Evolutionary conservation across 2,888 invertebrate genomes (phyloP).

Genomic region (Xestia c-nigrum): DNA sequence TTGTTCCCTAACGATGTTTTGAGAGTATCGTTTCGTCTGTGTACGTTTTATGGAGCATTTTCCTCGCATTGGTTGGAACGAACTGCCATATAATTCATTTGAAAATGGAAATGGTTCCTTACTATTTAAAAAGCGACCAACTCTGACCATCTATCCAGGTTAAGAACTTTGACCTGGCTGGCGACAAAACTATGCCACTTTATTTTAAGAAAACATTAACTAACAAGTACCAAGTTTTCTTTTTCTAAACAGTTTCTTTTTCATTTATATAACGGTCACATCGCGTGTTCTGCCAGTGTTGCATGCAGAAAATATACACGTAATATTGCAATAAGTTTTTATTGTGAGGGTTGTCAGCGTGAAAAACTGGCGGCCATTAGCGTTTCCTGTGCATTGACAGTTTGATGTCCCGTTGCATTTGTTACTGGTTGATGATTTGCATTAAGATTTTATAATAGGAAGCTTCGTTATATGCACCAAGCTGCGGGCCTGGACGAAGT

Average conservation of each 20-base stretch:
- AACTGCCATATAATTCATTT: not conserved
- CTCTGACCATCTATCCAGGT: constrained; percentile 25
- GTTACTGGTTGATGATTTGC: constrained; percentile 34
- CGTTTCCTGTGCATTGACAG: constrained; percentile 58
- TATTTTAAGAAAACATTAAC: constrained; percentile 33
- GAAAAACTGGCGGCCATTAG: constrained; percentile 60
- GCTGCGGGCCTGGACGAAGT: not conserved
- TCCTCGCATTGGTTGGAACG: rapidly evolving
- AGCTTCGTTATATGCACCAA: constrained; percentile 8
- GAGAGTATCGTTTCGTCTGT: not conserved
- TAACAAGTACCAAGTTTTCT: not conserved
- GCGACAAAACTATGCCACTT: constrained; percentile 29
- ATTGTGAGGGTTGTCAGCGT: constrained; percentile 47
- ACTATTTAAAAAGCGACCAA: not conserved
- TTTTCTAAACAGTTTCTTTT: constrained; percentile 34
- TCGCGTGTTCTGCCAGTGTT: constrained; percentile 51
- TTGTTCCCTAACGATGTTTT: not conserved
- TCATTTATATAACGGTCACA: constrained; percentile 42
- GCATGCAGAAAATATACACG: constrained; percentile 55
- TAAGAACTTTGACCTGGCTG: constrained; percentile 56
- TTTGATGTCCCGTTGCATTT: constrained; percentile 39
- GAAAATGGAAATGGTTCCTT: constrained; percentile 9
- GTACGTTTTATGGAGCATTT: not conserved
- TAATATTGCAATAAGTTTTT: constrained; percentile 53
- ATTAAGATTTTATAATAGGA: constrained; percentile 17